These are phyloP conservation scores for Mamestra configurata DNA, from an alignment of 1,140 invertebrate species.

Conservation along the genomic window DNA sequence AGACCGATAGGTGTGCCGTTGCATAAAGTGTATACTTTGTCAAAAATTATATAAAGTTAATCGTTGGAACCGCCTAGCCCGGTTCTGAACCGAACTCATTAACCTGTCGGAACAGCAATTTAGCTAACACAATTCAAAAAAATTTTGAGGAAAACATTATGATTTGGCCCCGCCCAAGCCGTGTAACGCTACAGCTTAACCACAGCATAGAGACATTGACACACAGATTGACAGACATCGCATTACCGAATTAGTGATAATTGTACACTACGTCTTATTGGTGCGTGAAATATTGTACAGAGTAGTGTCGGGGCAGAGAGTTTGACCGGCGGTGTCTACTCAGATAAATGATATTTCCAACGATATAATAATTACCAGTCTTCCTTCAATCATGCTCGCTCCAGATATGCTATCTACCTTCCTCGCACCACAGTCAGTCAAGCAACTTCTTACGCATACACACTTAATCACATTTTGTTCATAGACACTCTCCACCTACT, in stretches of 20 bases:
- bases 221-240: constrained; percentile 68
- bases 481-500: no score
- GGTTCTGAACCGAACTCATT: neutral
- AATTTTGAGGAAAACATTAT: constrained; percentile 44
- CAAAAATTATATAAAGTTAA: neutral
- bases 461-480: no score
- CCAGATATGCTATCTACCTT: no score
- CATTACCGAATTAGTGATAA: constrained; percentile 67
- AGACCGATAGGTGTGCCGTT: no score
- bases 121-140: constrained; percentile 20
- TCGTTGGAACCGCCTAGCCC: neutral
- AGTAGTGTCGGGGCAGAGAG: neutral
- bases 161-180: constrained; percentile 57
- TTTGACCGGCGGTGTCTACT: neutral
- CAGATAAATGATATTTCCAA: no score
- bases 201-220: constrained; percentile 57
- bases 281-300: constrained; percentile 57
- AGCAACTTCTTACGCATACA: no score
- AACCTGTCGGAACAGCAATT: neutral
- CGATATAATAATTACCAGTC: no score
- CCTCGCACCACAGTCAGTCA: no score
- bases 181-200: constrained; percentile 58
- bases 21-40: no score
- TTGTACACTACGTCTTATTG: constrained; percentile 56
- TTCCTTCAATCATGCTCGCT: no score